Evolutionary conservation across 2,113 vertebrate genomes (phyloP), one percentile per base, ranked within the genome.

Genomic region (Spermophilus dauricus): DNA sequence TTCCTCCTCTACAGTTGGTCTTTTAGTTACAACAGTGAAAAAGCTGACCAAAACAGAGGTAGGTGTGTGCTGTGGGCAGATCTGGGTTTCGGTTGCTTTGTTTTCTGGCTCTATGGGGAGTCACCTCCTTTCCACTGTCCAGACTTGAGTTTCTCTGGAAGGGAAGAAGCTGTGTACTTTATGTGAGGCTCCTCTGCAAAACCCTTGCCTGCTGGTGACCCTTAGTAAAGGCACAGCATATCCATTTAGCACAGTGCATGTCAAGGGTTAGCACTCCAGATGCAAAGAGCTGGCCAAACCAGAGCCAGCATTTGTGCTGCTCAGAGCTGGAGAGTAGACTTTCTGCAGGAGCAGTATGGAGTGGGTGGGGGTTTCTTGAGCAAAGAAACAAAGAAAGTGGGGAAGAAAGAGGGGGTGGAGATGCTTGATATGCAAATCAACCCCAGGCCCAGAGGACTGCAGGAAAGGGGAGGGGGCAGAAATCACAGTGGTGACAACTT

Each of bases 161-260:
- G 26, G 56, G 4, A 67, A 8, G 8, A 58, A 39, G 30, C 69
- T 56, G 4, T 45, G 14, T 75, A 1, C 34, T 48, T 93, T 17
- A 2, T n/a, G 9, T 16, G 37, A 89, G 81, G 51, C 61, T 13
- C 56, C 5, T 39, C 4, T 48, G 16, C 56, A 26, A 16, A 72
- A 5, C 34, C 5, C 30, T 53, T 42, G 7, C 4, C 11, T 37
- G 39, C 16, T 32, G 20, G 18, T 75, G 39, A 42, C n/a, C 26
- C 32, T 76, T 5, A 56, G 12, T 42, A 32, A 87, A 70, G 32
- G 13, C 34, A 69, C 7, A 87, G 32, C 22, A 30, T 5, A 0
- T 8, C 32, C 4, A 8, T 58, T 87, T 48, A 61, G 37, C 34
- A 34, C 0, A 8, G 34, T 20, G 26, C 0, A 0, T 16, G 34